Evolutionary conservation across 2,113 vertebrate genomes (phyloP).

Genomic region (Circaetus cinerascens): DNA sequence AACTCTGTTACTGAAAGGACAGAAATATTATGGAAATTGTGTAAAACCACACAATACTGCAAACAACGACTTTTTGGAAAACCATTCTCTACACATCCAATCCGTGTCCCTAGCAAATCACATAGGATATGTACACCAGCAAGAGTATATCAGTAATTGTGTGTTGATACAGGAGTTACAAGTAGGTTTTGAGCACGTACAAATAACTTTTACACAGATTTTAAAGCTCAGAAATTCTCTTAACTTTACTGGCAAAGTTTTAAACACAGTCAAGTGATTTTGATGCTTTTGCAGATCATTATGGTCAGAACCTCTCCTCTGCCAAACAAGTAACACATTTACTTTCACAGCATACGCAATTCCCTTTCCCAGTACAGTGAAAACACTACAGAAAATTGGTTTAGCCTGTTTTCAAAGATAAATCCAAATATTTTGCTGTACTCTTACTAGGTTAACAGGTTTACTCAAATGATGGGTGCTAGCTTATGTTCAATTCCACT

Average conservation of each 20-base stretch:
- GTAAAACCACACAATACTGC: neutral
- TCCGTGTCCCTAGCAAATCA: neutral
- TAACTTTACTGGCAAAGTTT: neutral
- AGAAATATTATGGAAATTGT: neutral
- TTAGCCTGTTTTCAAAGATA: neutral
- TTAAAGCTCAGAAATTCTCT: neutral
- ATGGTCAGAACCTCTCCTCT: neutral
- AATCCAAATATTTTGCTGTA: neutral
- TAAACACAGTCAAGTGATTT: neutral
- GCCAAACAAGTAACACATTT: neutral
- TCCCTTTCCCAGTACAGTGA: neutral
- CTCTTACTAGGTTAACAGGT: neutral
- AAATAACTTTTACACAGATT: neutral
- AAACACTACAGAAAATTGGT: neutral
- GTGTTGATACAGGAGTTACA: neutral
- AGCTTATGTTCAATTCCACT: neutral
- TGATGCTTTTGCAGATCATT: neutral
- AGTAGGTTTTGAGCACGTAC: neutral
- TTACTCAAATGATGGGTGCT: neutral
- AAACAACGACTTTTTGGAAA: neutral
- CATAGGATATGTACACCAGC: rapidly evolving
- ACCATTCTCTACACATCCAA: neutral
- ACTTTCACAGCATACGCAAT: neutral
- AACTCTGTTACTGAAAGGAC: neutral
- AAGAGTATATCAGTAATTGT: neutral